phyloP scores from a whole-genome alignment of 1,140 invertebrate species.

The Hestina assimilis region DNA sequence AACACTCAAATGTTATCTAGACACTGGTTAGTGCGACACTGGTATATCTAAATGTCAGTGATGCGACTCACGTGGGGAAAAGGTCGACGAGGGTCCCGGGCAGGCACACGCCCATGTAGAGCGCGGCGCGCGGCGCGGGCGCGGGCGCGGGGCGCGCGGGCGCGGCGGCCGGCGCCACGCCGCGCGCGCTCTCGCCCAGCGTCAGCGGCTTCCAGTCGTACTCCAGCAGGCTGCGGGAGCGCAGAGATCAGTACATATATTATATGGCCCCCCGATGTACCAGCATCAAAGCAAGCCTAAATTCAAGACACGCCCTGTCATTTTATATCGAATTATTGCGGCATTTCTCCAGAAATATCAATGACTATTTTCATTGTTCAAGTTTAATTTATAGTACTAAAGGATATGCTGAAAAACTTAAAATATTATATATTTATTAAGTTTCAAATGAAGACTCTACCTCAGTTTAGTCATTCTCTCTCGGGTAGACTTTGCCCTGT shows the following conservation, averaged over 20 bases:
- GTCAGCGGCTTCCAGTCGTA: slow-evolving; percentile 73
- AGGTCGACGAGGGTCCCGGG: slow-evolving; percentile 84
- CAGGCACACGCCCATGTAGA: slow-evolving; percentile 89
- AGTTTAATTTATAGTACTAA: too few species aligned
- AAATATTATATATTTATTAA: too few species aligned
- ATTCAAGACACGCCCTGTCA: too few species aligned
- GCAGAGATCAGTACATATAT: neutral
- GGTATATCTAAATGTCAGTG: neutral
- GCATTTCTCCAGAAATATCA: too few species aligned
- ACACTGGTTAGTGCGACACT: too few species aligned
- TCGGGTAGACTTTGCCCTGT: slow-evolving; percentile 52
- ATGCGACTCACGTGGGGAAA: slow-evolving; percentile 79
- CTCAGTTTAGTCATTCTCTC: slow-evolving; percentile 63
- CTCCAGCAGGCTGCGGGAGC: slow-evolving; percentile 52
- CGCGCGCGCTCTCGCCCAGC: slow-evolving; percentile 24
- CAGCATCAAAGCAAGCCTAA: too few species aligned
- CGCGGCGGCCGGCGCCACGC: slow-evolving; percentile 1
- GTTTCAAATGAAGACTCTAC: slow-evolving; percentile 22
- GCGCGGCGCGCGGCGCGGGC: slow-evolving; percentile 16
- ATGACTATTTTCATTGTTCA: too few species aligned
- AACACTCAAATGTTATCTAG: too few species aligned
- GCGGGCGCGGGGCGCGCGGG: slow-evolving; percentile 19
- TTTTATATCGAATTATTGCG: too few species aligned
- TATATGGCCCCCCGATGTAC: neutral
- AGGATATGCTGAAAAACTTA: too few species aligned